Evolutionary conservation across 2,888 invertebrate species (phyloP).

Genomic region (Leucophenga maculata): DNA sequence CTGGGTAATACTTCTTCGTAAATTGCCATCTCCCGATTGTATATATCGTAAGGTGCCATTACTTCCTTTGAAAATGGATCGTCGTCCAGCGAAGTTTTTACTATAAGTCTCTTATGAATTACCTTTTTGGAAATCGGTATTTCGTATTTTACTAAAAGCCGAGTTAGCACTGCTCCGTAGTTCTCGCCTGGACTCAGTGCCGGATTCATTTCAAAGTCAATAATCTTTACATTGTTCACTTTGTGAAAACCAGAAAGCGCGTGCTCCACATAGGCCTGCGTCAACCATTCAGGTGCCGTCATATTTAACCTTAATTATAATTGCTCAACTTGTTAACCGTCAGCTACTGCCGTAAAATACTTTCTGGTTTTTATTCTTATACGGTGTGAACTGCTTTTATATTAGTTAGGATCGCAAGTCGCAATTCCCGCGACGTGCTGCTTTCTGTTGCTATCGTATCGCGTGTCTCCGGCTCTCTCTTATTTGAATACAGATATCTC

Average conservation of each 20-base stretch:
- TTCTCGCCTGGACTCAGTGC: slow-evolving; percentile 69
- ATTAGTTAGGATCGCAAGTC: too few species aligned
- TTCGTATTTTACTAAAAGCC: slow-evolving; percentile 51
- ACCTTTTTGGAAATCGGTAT: slow-evolving; percentile 33
- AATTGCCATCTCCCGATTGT: slow-evolving; percentile 68
- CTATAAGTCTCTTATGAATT: slow-evolving; percentile 47
- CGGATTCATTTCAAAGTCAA: slow-evolving; percentile 47
- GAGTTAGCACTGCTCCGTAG: slow-evolving; percentile 63
- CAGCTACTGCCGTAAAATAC: too few species aligned
- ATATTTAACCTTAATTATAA: slow-evolving; percentile 21
- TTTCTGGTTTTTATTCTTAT: too few species aligned
- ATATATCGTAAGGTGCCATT: slow-evolving; percentile 67
- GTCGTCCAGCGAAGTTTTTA: slow-evolving; percentile 66
- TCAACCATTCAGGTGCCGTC: slow-evolving; percentile 65
- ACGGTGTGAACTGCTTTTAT: too few species aligned
- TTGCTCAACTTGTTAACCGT: not conserved
- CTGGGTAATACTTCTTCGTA: slow-evolving; percentile 68
- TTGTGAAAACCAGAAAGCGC: slow-evolving; percentile 54
- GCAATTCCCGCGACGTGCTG: too few species aligned
- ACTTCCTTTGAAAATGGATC: slow-evolving; percentile 61
- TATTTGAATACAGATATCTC: too few species aligned
- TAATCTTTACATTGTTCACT: slow-evolving; percentile 50
- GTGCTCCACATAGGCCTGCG: slow-evolving; percentile 56
- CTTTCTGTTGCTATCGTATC: too few species aligned
- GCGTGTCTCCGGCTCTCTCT: too few species aligned